These are phyloP conservation scores for Henricia sp. DNA, from an alignment of 53 echinoderm and acorn worm species.

Conservation along the genomic window DNA sequence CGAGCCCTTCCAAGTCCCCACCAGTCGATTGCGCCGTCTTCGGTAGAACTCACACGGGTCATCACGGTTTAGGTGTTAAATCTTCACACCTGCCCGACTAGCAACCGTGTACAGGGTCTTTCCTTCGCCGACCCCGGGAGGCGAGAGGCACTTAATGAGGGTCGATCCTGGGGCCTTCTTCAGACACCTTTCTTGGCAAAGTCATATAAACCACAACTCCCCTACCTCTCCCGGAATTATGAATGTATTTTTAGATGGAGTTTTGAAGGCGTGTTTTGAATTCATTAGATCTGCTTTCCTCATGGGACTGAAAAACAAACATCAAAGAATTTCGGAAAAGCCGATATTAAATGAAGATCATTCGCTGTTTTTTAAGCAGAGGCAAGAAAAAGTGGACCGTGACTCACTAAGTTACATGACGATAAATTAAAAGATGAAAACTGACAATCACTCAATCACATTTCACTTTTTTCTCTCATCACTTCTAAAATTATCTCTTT, in stretches of 20 bases:
- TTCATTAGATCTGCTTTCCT: too few relatives aligned
- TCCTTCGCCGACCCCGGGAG: slow-evolving; percentile 9
- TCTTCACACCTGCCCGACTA: slow-evolving; percentile 37
- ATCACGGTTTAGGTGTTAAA: background rate
- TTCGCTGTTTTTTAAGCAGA: too few relatives aligned
- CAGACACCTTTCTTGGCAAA: slow-evolving; percentile 41
- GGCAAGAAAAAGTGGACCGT: too few relatives aligned
- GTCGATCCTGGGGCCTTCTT: background rate
- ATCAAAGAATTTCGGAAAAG: too few relatives aligned
- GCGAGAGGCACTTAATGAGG: slow-evolving; percentile 49
- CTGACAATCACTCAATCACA: too few relatives aligned
- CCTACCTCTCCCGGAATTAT: slow-evolving; percentile 9
- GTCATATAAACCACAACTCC: background rate
- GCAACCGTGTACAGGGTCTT: too few relatives aligned
- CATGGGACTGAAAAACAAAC: too few relatives aligned
- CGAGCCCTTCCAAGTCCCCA: background rate
- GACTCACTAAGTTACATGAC: too few relatives aligned
- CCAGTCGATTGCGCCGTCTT: background rate
- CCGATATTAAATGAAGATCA: too few relatives aligned
- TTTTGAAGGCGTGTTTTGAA: slow-evolving; percentile 15
- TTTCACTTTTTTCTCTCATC: too few relatives aligned
- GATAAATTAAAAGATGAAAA: too few relatives aligned
- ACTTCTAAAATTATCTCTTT: too few relatives aligned
- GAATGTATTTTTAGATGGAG: background rate
- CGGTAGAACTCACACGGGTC: background rate